Percentiles rank a stretch among this genome's conserved stretches.
These are phyloP conservation scores for Melikaiella ostensackeni DNA, from an alignment of 2,888 invertebrate genomes.

Conservation along the genomic window DNA sequence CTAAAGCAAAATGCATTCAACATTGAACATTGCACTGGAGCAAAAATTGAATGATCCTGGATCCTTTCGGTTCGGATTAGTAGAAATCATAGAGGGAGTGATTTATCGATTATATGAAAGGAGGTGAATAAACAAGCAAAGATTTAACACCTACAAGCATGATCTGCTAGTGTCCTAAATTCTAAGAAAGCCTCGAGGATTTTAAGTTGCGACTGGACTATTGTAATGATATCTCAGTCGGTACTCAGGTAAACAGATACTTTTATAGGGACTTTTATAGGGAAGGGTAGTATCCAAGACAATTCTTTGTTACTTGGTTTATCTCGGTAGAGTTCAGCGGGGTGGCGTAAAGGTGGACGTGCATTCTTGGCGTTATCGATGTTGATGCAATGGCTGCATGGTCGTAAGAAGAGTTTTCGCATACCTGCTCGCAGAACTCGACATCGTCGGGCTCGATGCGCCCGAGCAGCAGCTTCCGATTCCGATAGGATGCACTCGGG, in stretches of 20 bases:
- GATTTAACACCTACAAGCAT: constrained; percentile 13
- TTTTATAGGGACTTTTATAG: background rate
- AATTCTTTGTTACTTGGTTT: constrained; percentile 35
- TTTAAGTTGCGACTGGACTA: constrained; percentile 28
- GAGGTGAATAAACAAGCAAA: constrained; percentile 10
- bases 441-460: constrained; percentile 47
- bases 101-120: background rate
- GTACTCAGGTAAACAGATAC: background rate
- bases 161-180: constrained; percentile 7
- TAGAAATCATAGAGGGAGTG: background rate
- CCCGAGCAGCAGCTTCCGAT: constrained; percentile 48
- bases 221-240: constrained; percentile 33
- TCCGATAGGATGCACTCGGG: constrained; percentile 57
- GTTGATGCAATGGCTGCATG: constrained; percentile 40
- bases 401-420: constrained; percentile 47
- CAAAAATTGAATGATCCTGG: background rate
- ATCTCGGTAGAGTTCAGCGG: constrained; percentile 27
- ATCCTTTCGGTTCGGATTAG: background rate
- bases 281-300: constrained; percentile 19
- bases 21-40: background rate
- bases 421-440: constrained; percentile 59
- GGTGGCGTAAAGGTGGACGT: constrained; percentile 33
- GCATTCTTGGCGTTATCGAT: constrained; percentile 39
- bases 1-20: constrained; percentile 11
- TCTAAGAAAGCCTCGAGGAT: background rate